phyloP scores from a whole-genome alignment of 2,888 invertebrate species.

The Idaea biselata region DNA sequence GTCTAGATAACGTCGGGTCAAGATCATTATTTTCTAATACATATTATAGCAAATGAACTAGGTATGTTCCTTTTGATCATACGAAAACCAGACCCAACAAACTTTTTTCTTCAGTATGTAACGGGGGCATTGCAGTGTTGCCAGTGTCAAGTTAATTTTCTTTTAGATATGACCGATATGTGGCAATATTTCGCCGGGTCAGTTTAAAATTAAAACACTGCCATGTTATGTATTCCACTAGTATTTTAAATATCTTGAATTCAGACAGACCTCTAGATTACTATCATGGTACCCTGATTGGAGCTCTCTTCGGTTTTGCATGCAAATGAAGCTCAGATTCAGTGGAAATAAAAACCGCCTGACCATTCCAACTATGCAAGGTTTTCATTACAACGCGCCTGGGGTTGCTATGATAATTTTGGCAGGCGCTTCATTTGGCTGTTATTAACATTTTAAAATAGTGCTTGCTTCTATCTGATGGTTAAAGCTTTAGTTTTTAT shows the following conservation, averaged over 20 bases:
- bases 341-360: slow-evolving; percentile 17
- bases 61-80: not conserved
- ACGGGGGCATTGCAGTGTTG: too few relatives aligned
- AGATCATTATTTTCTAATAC: too few relatives aligned
- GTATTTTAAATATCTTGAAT: not conserved
- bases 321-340: slow-evolving; percentile 25
- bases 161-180: too few relatives aligned
- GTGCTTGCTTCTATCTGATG: not conserved
- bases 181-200: too few relatives aligned
- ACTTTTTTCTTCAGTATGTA: not conserved
- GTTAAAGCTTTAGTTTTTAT: not conserved
- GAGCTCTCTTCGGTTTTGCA: slow-evolving; percentile 21
- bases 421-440: slow-evolving; percentile 4
- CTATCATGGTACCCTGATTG: slow-evolving; percentile 14
- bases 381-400: slow-evolving; percentile 11
- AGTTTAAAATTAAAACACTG: not conserved
- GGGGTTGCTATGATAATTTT: slow-evolving; percentile 15
- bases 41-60: too few relatives aligned
- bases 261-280: slow-evolving; percentile 9
- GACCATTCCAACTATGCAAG: slow-evolving; percentile 9
- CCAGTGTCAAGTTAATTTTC: too few relatives aligned
- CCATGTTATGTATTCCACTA: slow-evolving; percentile 3
- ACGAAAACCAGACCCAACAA: not conserved
- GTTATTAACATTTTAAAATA: not conserved
- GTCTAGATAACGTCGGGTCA: too few relatives aligned